A percentile compares a stretch with the other conserved stretches of the same genome.
phyloP scores from a whole-genome alignment of 2,888 invertebrate species.

The Microchrysa polita region DNA sequence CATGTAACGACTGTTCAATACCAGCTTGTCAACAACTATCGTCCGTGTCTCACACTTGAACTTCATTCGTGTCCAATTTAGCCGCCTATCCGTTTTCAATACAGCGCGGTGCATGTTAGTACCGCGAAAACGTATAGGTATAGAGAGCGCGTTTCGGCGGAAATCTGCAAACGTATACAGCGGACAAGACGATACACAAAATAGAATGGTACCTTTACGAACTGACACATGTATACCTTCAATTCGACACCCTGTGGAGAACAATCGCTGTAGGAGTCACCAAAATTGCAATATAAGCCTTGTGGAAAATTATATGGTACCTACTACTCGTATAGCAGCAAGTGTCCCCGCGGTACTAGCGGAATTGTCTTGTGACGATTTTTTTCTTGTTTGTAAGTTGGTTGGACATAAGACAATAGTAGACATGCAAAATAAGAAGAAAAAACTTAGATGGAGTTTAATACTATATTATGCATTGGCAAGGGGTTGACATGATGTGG shows the following conservation, averaged over 20 bases:
- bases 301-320: neutral
- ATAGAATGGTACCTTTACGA: constrained; percentile 54
- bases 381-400: no score
- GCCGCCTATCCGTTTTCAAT: constrained; percentile 31
- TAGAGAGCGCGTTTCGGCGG: no score
- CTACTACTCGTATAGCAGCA: neutral
- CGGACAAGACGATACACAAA: constrained; percentile 51
- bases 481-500: neutral
- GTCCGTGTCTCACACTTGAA: constrained; percentile 41
- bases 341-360: neutral
- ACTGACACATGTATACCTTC: constrained; percentile 64
- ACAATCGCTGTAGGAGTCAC: constrained; percentile 51
- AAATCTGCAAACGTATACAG: no score
- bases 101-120: no score
- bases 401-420: no score
- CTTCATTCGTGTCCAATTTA: constrained; percentile 34
- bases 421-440: neutral
- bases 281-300: constrained; percentile 25
- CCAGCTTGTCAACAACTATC: constrained; percentile 39
- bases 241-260: constrained; percentile 60
- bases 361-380: neutral
- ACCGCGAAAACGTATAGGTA: neutral
- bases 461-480: no score
- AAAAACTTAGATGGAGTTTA: neutral
- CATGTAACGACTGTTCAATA: constrained; percentile 23